phyloP scores from a whole-genome alignment of 1,140 invertebrate genomes.

The Drosophila pallidifrons region DNA sequence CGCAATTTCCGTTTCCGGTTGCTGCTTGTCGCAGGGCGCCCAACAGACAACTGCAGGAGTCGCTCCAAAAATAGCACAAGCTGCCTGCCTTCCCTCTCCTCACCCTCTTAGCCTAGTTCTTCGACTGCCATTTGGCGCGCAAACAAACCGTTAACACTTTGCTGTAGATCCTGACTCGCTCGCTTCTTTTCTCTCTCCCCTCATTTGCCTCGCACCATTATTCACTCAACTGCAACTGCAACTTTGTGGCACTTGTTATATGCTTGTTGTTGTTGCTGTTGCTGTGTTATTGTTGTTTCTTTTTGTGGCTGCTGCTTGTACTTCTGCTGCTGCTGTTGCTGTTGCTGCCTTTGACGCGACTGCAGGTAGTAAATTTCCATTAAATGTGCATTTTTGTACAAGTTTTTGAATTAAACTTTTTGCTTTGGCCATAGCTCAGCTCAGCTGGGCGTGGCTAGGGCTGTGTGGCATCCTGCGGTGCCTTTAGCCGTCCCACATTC shows the following conservation, averaged over 20 bases:
- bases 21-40: slow-evolving; percentile 50
- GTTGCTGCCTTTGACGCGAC: slow-evolving; percentile 69
- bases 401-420: slow-evolving; percentile 85
- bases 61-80: slow-evolving; percentile 36
- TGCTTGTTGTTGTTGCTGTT: slow-evolving; percentile 22
- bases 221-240: slow-evolving; percentile 49
- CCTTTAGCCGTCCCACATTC: slow-evolving; percentile 29
- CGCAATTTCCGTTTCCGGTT: slow-evolving; percentile 81
- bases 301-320: slow-evolving; percentile 43
- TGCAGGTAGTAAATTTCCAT: slow-evolving; percentile 84
- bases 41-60: slow-evolving; percentile 65
- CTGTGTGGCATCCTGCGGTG: slow-evolving; percentile 36
- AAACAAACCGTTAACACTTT: slow-evolving; percentile 83
- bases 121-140: slow-evolving; percentile 60
- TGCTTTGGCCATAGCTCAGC: slow-evolving; percentile 72
- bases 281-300: slow-evolving; percentile 16
- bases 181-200: not conserved
- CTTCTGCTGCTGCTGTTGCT: slow-evolving; percentile 41
- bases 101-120: not conserved
- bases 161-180: slow-evolving; percentile 39
- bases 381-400: slow-evolving; percentile 85
- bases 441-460: slow-evolving; percentile 17
- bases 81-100: not conserved
- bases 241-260: slow-evolving; percentile 75
- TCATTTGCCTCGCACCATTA: slow-evolving; percentile 1